These are phyloP conservation scores for Vipera ursinii DNA, from an alignment of 2,797 vertebrate genomes.

Conservation along the genomic window DNA sequence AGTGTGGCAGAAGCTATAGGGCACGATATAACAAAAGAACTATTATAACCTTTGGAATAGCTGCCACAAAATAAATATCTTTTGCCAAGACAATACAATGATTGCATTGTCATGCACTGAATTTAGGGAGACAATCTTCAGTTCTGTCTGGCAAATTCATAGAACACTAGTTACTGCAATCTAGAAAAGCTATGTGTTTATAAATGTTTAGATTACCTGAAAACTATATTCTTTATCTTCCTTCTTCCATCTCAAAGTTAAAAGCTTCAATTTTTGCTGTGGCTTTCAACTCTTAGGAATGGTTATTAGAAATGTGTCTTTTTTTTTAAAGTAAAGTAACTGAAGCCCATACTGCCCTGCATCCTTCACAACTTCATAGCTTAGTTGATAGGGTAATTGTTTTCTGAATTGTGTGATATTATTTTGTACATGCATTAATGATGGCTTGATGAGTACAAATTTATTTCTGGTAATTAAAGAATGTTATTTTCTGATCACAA, in stretches of 20 bases:
- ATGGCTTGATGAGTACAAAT: neutral
- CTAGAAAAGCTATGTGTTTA: too few species aligned
- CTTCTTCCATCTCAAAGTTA: neutral
- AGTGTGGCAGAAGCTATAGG: constrained; percentile 42
- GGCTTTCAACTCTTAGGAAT: neutral
- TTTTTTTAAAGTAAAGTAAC: too few species aligned
- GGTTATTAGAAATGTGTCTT: neutral
- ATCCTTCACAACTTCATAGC: neutral
- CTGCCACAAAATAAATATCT: constrained; percentile 25
- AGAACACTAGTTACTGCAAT: too few species aligned
- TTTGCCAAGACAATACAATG: constrained; percentile 42
- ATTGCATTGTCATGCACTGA: neutral
- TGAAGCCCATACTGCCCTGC: too few species aligned
- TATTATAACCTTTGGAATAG: constrained; percentile 27
- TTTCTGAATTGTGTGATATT: neutral
- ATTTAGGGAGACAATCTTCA: neutral
- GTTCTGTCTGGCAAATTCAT: too few species aligned
- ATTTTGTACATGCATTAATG: neutral
- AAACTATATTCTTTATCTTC: neutral
- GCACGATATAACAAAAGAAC: constrained; percentile 32
- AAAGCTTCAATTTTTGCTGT: neutral
- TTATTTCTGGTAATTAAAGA: neutral
- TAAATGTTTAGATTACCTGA: too few species aligned
- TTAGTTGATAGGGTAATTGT: neutral
- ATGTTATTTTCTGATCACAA: neutral